Evolutionary conservation across 2,797 vertebrate genomes (phyloP), one percentile per base, ranked within the genome.

Genomic region (Coregonus ussuriensis): DNA sequence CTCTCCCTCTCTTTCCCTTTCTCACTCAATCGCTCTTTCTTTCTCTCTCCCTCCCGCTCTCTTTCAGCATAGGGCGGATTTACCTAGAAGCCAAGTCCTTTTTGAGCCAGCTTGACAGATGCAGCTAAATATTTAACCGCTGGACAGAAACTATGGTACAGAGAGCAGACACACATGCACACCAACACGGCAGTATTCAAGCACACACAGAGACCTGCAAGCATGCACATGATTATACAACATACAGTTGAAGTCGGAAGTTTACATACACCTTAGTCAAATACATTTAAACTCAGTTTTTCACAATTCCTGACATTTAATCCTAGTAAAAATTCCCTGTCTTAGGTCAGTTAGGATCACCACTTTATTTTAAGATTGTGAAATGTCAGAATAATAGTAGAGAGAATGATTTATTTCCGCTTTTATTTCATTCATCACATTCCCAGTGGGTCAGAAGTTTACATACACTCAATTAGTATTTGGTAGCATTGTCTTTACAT

Each of bases 61-160:
- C 69, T 66, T 29, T 53, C 71, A 81, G 81, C 85, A 86, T 21
- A 54, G 86, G 79, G 82, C 86, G 82, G 88, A 91, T 77, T 81
- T 87, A 87, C 79, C 87, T 85, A 72, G 80, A 85, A 89, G 89
- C 83, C 79, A 86, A 88, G 86, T 86, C 89, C 81, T 85, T 83
- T 76, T 87, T 83, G 83, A 92, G 84, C 81, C 76, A 82, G 66
- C 65, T 85, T 93, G 92, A 93, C 92, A 93, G 92, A 80, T 91
- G 82, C 77, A 84, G 78, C 87, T 94, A 91, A 94, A 95, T 94
- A 94, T 94, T 94, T 94, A 88, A 94, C 87, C 79, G 85, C 79
- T 66, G 81, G 83, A 89, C 79, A 66, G 69, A 74, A 77, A 79
- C 75, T 25, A 79, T 71, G 35, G n/a, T 75, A 65, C 67, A 68